Conservation (phyloP, 2,888 invertebrate species). For the Himalopsyche japonica region DNA sequence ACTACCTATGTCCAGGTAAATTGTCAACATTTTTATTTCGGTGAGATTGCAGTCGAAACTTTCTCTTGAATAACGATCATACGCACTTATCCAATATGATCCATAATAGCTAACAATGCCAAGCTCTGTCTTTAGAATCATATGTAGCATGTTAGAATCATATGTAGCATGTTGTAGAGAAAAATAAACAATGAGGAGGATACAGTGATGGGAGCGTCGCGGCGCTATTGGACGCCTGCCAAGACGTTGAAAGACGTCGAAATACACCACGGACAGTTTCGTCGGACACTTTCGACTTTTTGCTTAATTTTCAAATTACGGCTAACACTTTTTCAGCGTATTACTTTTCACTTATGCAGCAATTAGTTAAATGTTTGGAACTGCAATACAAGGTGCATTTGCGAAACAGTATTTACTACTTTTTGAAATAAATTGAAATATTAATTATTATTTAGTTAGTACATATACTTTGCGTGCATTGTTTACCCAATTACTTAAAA, state of each 20-base stretch:
- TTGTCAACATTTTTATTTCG: too few relatives aligned
- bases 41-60: too few relatives aligned
- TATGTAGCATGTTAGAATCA: neutral
- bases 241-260: neutral
- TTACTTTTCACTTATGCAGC: neutral
- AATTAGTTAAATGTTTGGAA: neutral
- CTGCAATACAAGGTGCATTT: too few relatives aligned
- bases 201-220: neutral
- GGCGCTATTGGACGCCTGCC: neutral
- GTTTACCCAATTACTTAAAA: too few relatives aligned
- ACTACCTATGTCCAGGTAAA: too few relatives aligned
- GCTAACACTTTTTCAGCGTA: neutral
- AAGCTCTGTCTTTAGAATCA: neutral
- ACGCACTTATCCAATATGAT: too few relatives aligned
- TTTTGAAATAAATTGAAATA: too few relatives aligned
- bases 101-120: neutral
- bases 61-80: too few relatives aligned
- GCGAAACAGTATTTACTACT: too few relatives aligned
- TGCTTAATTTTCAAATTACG: neutral
- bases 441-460: too few relatives aligned
- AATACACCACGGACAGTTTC: neutral
- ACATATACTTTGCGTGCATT: too few relatives aligned
- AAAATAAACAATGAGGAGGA: neutral
- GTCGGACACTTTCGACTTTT: neutral
- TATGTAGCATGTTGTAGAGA: neutral